Conservation (phyloP, 1,140 invertebrate species). For the Zaprionus ornatus region DNA sequence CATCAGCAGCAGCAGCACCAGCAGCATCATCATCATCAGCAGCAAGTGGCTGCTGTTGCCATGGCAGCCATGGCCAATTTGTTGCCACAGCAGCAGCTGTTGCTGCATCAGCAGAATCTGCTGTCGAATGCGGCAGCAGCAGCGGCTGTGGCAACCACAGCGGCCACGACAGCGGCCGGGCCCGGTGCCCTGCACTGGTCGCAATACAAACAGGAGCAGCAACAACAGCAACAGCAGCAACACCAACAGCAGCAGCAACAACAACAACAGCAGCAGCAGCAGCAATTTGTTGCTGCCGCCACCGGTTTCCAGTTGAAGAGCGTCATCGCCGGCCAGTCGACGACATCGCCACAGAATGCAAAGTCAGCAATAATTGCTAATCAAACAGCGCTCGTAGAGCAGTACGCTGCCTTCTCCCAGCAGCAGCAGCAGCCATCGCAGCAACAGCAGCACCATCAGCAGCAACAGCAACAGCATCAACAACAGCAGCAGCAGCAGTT, state of each 20-base stretch:
- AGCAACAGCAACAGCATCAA: constrained; percentile 82
- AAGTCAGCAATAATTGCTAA: constrained; percentile 83
- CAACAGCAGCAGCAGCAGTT: constrained; percentile 66
- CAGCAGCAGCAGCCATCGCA: constrained; percentile 47
- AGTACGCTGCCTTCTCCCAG: constrained; percentile 48
- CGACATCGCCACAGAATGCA: constrained; percentile 77
- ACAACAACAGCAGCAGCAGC: constrained; percentile 66
- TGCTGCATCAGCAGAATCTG: constrained; percentile 80
- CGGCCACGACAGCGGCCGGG: constrained; percentile 55
- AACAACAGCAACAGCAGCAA: constrained; percentile 51
- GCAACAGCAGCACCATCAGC: constrained; percentile 83
- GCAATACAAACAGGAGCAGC: constrained; percentile 73
- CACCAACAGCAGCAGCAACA: constrained; percentile 58
- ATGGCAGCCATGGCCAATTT: constrained; percentile 83
- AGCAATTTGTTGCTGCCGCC: constrained; percentile 62
- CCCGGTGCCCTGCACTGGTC: constrained; percentile 72
- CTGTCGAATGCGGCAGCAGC: constrained; percentile 63
- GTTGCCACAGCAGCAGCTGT: constrained; percentile 77
- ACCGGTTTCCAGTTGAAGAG: constrained; percentile 72
- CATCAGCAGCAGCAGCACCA: constrained; percentile 74
- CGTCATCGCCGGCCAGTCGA: constrained; percentile 69
- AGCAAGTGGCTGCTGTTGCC: constrained; percentile 79
- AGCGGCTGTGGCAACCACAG: constrained; percentile 60
- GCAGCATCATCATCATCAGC: constrained; percentile 77
- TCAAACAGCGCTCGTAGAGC: constrained; percentile 73